A percentile compares a stretch with the other conserved stretches of the same genome.
Conservation (phyloP, 1,140 invertebrate species). For the Procambarus clarkii region DNA sequence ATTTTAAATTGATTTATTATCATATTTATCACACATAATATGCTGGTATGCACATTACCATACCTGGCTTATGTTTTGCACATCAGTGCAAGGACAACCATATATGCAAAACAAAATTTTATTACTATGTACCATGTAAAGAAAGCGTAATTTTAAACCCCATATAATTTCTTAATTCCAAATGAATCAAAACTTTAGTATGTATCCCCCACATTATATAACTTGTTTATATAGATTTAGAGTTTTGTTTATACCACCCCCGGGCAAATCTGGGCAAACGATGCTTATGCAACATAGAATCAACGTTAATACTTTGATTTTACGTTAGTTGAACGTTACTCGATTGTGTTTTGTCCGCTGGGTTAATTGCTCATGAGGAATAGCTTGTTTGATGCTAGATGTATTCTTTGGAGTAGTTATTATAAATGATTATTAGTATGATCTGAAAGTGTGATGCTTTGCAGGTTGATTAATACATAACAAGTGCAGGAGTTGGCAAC, state of each 20-base stretch:
- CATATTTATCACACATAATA: background rate
- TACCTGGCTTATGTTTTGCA: background rate
- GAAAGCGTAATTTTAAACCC: background rate
- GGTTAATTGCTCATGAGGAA: slow-evolving; percentile 51
- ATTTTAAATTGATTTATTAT: background rate
- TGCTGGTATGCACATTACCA: background rate
- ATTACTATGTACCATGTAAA: background rate
- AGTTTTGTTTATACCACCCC: too few relatives aligned
- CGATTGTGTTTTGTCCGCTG: background rate
- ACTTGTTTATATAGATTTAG: slow-evolving; percentile 14
- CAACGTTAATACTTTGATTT: too few relatives aligned
- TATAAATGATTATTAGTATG: slow-evolving; percentile 22
- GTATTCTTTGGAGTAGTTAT: slow-evolving; percentile 12
- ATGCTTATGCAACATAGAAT: too few relatives aligned
- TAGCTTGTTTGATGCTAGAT: slow-evolving; percentile 37
- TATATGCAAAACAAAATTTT: background rate
- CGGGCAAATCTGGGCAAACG: too few relatives aligned
- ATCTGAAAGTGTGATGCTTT: slow-evolving; percentile 35
- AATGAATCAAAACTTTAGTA: slow-evolving; percentile 47
- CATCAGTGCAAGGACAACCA: background rate
- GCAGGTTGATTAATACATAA: slow-evolving; percentile 22
- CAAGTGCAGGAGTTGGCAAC: background rate
- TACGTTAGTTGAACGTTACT: too few relatives aligned
- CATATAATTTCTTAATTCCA: slow-evolving; percentile 19
- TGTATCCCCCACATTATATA: slow-evolving; percentile 22